Evolutionary conservation across 2,888 invertebrate genomes (phyloP).

Genomic region (Ochropleura leucogaster): DNA sequence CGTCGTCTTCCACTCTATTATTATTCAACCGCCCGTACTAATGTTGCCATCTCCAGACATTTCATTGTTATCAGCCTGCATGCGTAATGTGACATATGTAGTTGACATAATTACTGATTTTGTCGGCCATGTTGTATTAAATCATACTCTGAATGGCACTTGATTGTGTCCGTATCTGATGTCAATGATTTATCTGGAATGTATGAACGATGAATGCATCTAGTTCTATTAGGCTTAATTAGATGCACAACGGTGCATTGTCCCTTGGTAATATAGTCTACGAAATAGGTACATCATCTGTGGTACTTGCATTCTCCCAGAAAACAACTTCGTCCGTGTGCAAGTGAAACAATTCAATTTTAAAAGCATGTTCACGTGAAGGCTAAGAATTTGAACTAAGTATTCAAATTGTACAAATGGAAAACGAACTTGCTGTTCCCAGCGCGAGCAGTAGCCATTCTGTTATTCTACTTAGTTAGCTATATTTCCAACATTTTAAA

Average conservation of each 20-base stretch:
- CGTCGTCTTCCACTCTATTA: conserved; percentile 54
- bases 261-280: background rate
- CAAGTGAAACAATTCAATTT: conserved; percentile 74
- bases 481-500: conserved; percentile 45
- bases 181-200: conserved; percentile 49
- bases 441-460: conserved; percentile 34
- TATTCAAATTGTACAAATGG: conserved; percentile 64
- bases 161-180: conserved; percentile 43
- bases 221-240: background rate
- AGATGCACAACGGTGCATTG: conserved; percentile 6
- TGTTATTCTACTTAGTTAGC: conserved; percentile 37
- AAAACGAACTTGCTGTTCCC: conserved; percentile 52
- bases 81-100: conserved; percentile 72
- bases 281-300: background rate
- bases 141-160: conserved; percentile 50
- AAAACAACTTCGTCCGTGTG: conserved; percentile 46
- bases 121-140: conserved; percentile 56
- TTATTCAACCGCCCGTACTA: conserved; percentile 71
- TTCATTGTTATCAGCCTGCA: conserved; percentile 74
- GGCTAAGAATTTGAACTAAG: conserved; percentile 68
- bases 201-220: conserved; percentile 9
- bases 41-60: conserved; percentile 75
- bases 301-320: conserved; percentile 11
- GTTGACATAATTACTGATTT: conserved; percentile 66
- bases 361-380: conserved; percentile 68